phyloP scores from a whole-genome alignment of 2,797 vertebrate species.

The Emys orbicularis region DNA sequence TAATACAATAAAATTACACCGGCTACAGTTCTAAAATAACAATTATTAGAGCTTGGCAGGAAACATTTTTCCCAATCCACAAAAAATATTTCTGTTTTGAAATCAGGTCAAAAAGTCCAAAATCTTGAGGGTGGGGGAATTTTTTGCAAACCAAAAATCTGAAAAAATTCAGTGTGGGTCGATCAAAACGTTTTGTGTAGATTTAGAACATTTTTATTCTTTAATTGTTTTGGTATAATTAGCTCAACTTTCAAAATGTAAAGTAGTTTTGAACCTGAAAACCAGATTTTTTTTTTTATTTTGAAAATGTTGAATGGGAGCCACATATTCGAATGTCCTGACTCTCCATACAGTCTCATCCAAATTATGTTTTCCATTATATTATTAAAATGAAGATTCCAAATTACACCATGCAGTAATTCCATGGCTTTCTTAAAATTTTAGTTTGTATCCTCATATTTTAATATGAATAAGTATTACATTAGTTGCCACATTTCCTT shows the following conservation, averaged over 20 bases:
- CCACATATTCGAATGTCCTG: not conserved
- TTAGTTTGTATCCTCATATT: not conserved
- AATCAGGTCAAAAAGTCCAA: not conserved
- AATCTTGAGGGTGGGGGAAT: not conserved
- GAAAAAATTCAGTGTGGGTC: not conserved
- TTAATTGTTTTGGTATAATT: not conserved
- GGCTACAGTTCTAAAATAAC: not conserved
- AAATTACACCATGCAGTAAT: not conserved
- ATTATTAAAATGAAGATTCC: constrained; percentile 7
- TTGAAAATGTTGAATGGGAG: not conserved
- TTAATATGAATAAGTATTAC: not conserved
- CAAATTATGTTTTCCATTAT: not conserved
- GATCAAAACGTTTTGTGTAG: not conserved
- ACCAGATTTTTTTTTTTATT: not conserved
- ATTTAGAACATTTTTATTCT: not conserved
- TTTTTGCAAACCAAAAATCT: not conserved
- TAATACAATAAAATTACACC: not conserved
- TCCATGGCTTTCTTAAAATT: not conserved
- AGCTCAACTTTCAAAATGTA: not conserved
- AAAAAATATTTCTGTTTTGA: not conserved
- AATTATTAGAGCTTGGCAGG: not conserved
- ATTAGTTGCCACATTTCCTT: not conserved
- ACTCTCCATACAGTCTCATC: not conserved
- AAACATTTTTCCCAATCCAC: not conserved
- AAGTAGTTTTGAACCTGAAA: not conserved